Evolutionary conservation across 2,888 invertebrate genomes (phyloP).

Genomic region (Megamerina dolium): DNA sequence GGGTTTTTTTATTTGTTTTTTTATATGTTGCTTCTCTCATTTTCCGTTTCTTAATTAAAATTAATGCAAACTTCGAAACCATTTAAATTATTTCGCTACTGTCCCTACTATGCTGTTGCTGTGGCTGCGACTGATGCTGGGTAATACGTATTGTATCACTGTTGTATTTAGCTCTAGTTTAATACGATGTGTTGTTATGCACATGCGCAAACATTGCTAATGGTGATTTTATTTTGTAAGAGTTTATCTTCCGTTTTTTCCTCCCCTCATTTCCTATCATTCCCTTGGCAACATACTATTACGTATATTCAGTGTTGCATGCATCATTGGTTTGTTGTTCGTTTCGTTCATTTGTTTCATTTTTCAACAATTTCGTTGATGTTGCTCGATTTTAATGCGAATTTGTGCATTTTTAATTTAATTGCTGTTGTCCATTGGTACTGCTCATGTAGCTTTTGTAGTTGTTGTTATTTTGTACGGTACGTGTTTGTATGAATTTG

Average conservation of each 20-base stretch:
- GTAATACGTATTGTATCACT: no score
- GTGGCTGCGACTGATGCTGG: background rate
- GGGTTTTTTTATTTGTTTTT: slow-evolving; percentile 2
- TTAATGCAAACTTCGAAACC: slow-evolving; percentile 29
- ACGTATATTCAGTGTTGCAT: no score
- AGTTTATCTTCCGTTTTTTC: no score
- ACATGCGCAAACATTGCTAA: slow-evolving; percentile 1
- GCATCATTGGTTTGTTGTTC: background rate
- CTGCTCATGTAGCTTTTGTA: no score
- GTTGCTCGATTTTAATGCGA: slow-evolving; percentile 16
- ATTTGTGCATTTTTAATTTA: slow-evolving; percentile 17
- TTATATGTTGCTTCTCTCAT: slow-evolving; percentile 7
- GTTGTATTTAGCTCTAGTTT: slow-evolving; percentile 1
- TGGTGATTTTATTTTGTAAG: no score
- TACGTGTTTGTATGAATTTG: no score
- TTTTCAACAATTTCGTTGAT: background rate
- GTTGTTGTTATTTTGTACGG: no score
- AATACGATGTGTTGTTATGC: background rate
- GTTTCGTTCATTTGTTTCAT: slow-evolving; percentile 2
- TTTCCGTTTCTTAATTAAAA: slow-evolving; percentile 27
- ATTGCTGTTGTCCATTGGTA: slow-evolving; percentile 8
- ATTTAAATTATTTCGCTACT: slow-evolving; percentile 21
- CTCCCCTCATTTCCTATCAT: no score
- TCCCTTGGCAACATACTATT: no score
- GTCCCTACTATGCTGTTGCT: background rate